Evolutionary conservation across 1,140 invertebrate genomes (phyloP), one percentile per base, ranked within the genome.

Genomic region (Drosophila truncata): DNA sequence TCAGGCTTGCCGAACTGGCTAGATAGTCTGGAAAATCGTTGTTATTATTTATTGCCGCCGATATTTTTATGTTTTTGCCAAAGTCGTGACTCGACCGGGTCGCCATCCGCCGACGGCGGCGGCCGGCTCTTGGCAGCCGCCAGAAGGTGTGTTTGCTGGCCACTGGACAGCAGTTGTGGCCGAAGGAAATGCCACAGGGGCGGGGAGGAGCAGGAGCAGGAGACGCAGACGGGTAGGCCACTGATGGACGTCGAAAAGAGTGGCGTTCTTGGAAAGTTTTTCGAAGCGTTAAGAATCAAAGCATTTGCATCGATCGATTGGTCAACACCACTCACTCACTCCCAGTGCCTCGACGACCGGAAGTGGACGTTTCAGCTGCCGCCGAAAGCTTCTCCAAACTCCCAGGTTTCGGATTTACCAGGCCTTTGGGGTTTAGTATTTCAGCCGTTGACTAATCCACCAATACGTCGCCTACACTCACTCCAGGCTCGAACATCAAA

Each of bases 1-100:
- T 76, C 18, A 37, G 46, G 25, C 46, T 39, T 52, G 29, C 49
- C 23, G 16, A 77, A 47, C 80, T 73, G 78, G 76, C 80, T 63
- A 78, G 85, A 90, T 91, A 91, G 86, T 82, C 86, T 87, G 84
- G 74, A 85, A 90, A 90, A 90, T 90, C 85, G 85, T 90, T 90
- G 85, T 90, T 90, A 90, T 90, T 90, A 90, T 90, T 90, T 90
- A 90, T 90, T 91, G 86, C 86, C 82, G 82, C 70, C 78, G 78
- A 90, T 90, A 90, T 91, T 90, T 90, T 90, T 90, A 90, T 90
- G 85, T 90, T 91, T 91, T 75, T 88, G 82, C 81, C 82, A 76
- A 90, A 85, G 85, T 90, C 85, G 85, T 90, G 85, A 90, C 85
- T 90, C 69, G 72, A 74, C 81, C 85, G 74, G 78, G 75, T 85